Base-by-base conservation (phyloP, 2,888 invertebrate genomes). In the Corbicula japonica region DNA sequence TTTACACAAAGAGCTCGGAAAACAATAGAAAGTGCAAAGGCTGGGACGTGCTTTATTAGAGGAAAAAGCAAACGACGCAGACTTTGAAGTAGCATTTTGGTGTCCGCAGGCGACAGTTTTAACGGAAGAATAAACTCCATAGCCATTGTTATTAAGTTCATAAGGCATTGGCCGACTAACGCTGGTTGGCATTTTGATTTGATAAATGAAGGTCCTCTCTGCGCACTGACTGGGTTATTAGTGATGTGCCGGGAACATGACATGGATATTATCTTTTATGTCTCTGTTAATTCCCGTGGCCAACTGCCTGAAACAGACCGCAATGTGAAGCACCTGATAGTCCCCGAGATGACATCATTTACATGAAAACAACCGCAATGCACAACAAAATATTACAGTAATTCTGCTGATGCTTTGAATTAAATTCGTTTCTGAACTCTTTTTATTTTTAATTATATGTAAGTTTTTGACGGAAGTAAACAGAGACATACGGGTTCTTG, bases 31-130 rank as follows among this genome's bases (percentile, higher is more conserved):
- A 35, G 38, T 38, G 60, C 44, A 61, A 48, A 34, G 26, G 6
- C 52, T 48, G 52, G 28, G 60, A 61, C 70, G 46, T 70, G 70
- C 60, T 60, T 60, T 61, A 70, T 70, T 70, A 61, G 61, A 60
- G 46, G 38, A 50, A 48, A 58, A 65, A 18, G 46, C 61, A 56
- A 35, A 56, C 46, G 58, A 48, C 44, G 18, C 46, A 48, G 34
- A 65, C 56, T 65, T 66, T 66, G 60, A 60, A 73, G 60, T 60
- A 73, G 21, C 73, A 66, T 48, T 32, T 15, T 34, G 18, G 21
- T 48, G 18, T 58, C 73, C 66, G 10, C 1, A 44, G 72, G 72
- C 48, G n/a, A 41, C 41, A 18, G 35, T 35, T 62, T 54, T 73
- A 58, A 58, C 60, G 66, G 21, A 21, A 46, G 41, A 65, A 58